Evolutionary conservation across 2,888 invertebrate genomes (phyloP), one percentile per base, ranked within the genome.

Genomic region (Leptinotarsa haldemani): DNA sequence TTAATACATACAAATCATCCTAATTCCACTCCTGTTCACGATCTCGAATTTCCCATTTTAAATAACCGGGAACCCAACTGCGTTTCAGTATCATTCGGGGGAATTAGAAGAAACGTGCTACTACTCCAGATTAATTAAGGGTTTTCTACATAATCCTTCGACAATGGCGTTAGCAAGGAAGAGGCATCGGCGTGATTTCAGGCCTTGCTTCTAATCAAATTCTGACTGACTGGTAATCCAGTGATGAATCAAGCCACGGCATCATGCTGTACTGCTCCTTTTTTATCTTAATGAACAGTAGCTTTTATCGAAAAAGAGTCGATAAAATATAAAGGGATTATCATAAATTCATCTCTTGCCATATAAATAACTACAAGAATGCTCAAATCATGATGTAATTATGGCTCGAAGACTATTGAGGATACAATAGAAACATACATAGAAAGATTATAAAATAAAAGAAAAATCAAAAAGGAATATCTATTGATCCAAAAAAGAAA

Each of bases 101-200:
- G 69, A 56, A 69, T 73, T 69, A 61, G 67, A 73, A 73, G 73
- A 69, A 73, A 61, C 61, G 61, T 61, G 40, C 48, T 71, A 40
- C 74, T 64, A 68, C 76, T 74, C 68, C 50, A 78, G 79, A 79
- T 81, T 80, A 80, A 81, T 81, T 81, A 81, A 79, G 71, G 76
- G 77, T 77, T 76, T 76, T 75, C 74, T 70, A 66, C 73, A 77
- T 81, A 81, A 81, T 80, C 81, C 80, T 71, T 74, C 73, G 67
- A 81, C 80, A 80, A 79, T 80, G 75, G 78, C 75, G 65, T 48
- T 50, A 58, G 77, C 68, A 70, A 74, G 73, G 78, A 78, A 79
- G 75, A 80, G 71, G 80, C 80, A 82, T 82, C 82, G 81, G 82
- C 80, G 78, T 77, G 78, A 82, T 81, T 78, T 77, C 82, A 82